Conservation (phyloP, 2,797 vertebrate species). For the Streptopelia turtur region DNA sequence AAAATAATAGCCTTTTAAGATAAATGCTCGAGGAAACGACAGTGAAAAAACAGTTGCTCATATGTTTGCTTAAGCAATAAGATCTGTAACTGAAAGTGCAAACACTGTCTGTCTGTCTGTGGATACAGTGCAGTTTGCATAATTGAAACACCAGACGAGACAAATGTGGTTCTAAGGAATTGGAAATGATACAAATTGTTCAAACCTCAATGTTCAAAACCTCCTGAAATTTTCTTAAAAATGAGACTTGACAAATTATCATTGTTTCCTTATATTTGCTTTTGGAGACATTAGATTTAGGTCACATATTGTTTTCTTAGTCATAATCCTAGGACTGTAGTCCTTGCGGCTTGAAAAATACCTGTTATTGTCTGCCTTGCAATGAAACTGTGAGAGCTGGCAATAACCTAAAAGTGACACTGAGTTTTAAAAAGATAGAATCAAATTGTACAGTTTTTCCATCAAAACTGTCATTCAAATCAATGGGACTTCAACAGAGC, state of each 20-base stretch:
- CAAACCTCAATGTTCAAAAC: not conserved
- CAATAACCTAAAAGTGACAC: not conserved
- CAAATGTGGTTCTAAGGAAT: conserved; percentile 12
- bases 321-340: not conserved
- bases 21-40: not conserved
- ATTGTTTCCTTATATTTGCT: not conserved
- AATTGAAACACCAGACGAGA: not conserved
- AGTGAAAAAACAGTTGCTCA: not conserved
- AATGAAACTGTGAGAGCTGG: not conserved
- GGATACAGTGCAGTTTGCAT: not conserved
- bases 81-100: not conserved
- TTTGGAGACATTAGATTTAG: not conserved
- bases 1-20: conserved; percentile 20
- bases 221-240: not conserved
- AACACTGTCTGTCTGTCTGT: not conserved
- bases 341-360: not conserved
- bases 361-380: not conserved
- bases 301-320: not conserved
- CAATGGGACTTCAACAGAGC: not conserved
- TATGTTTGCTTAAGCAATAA: not conserved
- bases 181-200: not conserved
- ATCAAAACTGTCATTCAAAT: not conserved
- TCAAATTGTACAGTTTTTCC: not conserved
- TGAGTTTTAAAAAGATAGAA: not conserved
- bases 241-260: not conserved